Percentiles rank a stretch among this genome's conserved stretches.
Evolutionary conservation across 2,797 vertebrate genomes (phyloP).

Genomic region (Eospalax fontanierii): DNA sequence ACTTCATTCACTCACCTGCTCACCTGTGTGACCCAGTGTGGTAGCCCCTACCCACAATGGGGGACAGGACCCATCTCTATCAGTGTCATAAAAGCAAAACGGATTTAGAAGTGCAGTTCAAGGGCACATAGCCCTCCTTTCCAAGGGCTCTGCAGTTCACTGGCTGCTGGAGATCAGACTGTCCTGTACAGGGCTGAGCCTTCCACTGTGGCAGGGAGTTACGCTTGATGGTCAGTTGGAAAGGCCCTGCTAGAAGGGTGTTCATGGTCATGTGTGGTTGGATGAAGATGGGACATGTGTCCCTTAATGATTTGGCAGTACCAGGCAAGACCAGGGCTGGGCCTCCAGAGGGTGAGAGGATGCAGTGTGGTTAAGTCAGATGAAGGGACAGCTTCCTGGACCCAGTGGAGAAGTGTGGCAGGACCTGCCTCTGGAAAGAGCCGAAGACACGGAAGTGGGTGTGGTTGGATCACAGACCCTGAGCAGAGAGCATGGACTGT

Average conservation of each 20-base stretch:
- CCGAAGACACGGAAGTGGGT: neutral
- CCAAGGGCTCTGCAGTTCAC: accelerated
- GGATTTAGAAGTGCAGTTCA: neutral
- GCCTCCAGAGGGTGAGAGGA: neutral
- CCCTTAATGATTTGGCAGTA: neutral
- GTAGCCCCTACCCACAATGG: neutral
- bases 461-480: accelerated
- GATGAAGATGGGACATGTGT: neutral
- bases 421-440: neutral
- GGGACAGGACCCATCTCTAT: neutral
- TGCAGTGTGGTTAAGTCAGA: accelerated
- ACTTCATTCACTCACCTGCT: neutral
- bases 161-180: accelerated
- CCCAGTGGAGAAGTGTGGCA: neutral
- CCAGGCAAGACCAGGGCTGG: neutral
- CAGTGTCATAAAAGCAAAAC: neutral
- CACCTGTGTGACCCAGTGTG: neutral
- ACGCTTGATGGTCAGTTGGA: accelerated
- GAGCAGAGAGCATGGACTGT: accelerated
- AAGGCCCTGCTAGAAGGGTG: no score
- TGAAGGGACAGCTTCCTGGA: neutral
- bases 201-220: accelerated
- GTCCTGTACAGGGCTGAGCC: accelerated
- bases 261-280: accelerated
- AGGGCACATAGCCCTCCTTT: no score